Conservation (phyloP, 2,797 vertebrate species). For the Mormyrus hasselquistii region DNA sequence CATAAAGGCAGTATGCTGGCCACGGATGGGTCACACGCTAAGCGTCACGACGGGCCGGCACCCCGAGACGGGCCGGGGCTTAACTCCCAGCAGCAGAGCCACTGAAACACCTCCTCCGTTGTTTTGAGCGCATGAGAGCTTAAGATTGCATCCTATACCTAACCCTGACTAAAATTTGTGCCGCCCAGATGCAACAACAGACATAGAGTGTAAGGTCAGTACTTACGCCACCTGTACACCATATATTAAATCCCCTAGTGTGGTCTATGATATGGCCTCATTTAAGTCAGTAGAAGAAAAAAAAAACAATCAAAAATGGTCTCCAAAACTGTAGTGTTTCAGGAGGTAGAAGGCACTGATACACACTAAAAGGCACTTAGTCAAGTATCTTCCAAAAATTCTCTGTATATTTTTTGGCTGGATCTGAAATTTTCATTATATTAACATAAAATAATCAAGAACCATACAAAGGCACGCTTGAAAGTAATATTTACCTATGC, state of each 20-base stretch:
- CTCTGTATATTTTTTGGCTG: not conserved
- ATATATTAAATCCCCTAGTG: not conserved
- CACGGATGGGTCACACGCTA: conserved; percentile 59
- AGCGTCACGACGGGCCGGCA: not conserved
- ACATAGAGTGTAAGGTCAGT: not conserved
- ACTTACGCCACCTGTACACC: not conserved
- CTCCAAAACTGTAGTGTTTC: not conserved
- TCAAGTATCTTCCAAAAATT: not conserved
- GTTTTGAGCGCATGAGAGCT: not conserved
- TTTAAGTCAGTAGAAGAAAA: not conserved
- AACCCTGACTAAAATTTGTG: not conserved
- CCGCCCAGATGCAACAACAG: not conserved
- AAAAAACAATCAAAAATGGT: not conserved
- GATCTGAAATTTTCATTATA: not conserved
- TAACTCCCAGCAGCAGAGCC: not conserved
- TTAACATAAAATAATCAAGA: not conserved
- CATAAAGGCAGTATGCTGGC: conserved; percentile 83
- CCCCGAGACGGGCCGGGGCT: not conserved
- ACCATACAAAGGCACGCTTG: not conserved
- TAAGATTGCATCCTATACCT: not conserved
- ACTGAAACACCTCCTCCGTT: not conserved
- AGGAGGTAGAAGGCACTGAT: conserved; percentile 1
- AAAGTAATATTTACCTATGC: not conserved
- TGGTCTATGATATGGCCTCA: not conserved
- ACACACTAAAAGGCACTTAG: not conserved